Base-by-base conservation (phyloP, 2,888 invertebrate species). In the Epinotia bilunana region DNA sequence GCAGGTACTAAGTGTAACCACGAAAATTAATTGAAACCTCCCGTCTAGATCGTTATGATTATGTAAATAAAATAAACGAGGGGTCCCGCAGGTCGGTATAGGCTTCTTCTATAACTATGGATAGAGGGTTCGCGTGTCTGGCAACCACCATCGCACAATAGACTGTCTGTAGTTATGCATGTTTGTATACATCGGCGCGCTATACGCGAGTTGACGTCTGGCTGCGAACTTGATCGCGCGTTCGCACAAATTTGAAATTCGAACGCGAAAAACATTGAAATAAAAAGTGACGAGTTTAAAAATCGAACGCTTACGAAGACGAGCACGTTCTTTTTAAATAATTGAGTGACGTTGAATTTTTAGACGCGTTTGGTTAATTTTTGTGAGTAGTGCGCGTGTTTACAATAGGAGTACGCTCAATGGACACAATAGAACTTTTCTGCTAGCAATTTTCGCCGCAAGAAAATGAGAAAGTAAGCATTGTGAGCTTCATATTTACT, bases 401-500 rank as follows among this genome's bases (percentile, higher is more conserved):
- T 83, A 86, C 82, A 86, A 85, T 81, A 82, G 81, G 79, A 80
- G 83, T 73, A 82, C 82, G 83, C 84, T 85, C 88, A 87, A 87
- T 87, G 87, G 83, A 85, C 82, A 91, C 89, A 91, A 92, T 91
- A 89, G 86, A 82, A 86, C 85, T 88, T 88, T 85, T 84, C 84
- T 83, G 82, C 86, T 83, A 85, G 90, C 91, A 88, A 91, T 91
- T 88, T 88, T 88, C 85, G 87, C 87, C 86, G 83, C 86, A 83
- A 85, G 89, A 93, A 92, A 92, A 94, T 94, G 93, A 91, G 88
- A 91, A 87, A 89, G 93, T 93, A 90, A 93, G 93, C 86, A 89
- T 88, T 88, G 83, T 88, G 80, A 83, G 79, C 79, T 85, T 85
- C 84, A 80, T 87, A 83, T 84, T 76, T 68, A 81, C 80, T 57